phyloP scores from a whole-genome alignment of 1,140 invertebrate genomes.

The Aphelenchoides avenae region DNA sequence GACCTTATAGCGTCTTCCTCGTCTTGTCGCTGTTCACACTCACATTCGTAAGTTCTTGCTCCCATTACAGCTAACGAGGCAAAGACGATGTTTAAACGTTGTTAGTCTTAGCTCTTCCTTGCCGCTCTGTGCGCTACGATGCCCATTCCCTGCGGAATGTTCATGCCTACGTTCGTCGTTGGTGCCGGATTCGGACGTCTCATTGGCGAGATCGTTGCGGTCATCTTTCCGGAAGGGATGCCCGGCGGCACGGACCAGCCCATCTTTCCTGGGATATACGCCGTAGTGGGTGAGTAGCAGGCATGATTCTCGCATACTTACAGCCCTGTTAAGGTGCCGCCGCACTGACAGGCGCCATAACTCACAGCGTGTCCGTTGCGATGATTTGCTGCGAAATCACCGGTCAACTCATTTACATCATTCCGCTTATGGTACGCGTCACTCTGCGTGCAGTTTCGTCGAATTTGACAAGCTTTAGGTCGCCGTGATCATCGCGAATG shows the following conservation, averaged over 20 bases:
- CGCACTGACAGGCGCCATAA: conserved; percentile 89
- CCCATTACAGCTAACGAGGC: too few relatives aligned
- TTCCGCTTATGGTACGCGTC: conserved; percentile 77
- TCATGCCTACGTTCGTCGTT: conserved; percentile 57
- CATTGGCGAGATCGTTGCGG: conserved; percentile 79
- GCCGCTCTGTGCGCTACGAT: conserved; percentile 90
- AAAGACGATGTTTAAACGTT: conserved; percentile 10
- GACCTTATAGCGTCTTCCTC: conserved; percentile 53
- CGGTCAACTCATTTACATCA: conserved; percentile 89
- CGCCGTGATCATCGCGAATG: conserved; percentile 86
- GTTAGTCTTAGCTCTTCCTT: conserved; percentile 76
- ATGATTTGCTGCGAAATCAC: conserved; percentile 99
- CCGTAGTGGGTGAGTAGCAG: conserved; percentile 62
- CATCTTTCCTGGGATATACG: conserved; percentile 77
- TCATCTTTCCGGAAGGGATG: conserved; percentile 84
- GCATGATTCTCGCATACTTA: conserved; percentile 7
- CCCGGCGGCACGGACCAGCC: conserved; percentile 61
- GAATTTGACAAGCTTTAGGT: conserved; percentile 62
- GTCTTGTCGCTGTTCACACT: conserved; percentile 40
- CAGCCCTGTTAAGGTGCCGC: conserved; percentile 74
- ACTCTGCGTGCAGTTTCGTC: conserved; percentile 7
- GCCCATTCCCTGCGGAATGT: conserved; percentile 78
- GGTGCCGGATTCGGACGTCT: conserved; percentile 80
- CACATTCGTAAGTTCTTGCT: conserved; percentile 38
- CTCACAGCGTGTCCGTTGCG: conserved; percentile 91